Evolutionary conservation across 2,113 vertebrate genomes (phyloP).

Genomic region (Cochlearius cochlearius): DNA sequence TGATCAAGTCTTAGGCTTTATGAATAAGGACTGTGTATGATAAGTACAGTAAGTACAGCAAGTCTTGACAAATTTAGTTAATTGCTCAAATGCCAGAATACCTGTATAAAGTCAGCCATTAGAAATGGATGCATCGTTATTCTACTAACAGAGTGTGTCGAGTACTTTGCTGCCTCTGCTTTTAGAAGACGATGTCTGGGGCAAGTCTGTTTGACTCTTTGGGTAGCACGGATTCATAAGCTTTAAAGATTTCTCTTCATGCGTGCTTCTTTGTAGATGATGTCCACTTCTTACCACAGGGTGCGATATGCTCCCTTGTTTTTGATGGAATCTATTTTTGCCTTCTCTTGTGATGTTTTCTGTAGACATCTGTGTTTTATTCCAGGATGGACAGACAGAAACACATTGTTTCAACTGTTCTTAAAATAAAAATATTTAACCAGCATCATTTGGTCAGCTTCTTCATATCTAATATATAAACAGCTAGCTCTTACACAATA

Average conservation of each 20-base stretch:
- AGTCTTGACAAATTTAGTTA: neutral
- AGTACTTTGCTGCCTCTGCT: neutral
- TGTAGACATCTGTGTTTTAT: neutral
- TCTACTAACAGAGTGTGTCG: neutral
- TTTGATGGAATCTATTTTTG: neutral
- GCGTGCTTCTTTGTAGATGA: neutral
- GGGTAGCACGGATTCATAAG: neutral
- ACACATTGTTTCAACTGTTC: neutral
- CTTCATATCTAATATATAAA: neutral
- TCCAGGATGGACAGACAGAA: neutral
- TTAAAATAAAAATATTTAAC: neutral
- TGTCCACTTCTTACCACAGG: neutral
- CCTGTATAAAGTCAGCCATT: neutral
- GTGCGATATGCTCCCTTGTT: neutral
- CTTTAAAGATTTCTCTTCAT: neutral
- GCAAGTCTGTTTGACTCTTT: neutral
- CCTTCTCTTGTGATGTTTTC: neutral
- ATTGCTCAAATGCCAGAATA: neutral
- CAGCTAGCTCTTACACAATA: neutral
- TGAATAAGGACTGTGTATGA: neutral
- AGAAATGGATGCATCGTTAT: neutral
- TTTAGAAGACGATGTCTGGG: neutral
- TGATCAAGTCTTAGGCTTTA: neutral
- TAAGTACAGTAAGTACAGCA: neutral
- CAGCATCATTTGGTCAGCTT: neutral